Evolutionary conservation across 2,113 vertebrate species (phyloP), one percentile per base, ranked within the genome.

Genomic region (Eolophus roseicapilla): DNA sequence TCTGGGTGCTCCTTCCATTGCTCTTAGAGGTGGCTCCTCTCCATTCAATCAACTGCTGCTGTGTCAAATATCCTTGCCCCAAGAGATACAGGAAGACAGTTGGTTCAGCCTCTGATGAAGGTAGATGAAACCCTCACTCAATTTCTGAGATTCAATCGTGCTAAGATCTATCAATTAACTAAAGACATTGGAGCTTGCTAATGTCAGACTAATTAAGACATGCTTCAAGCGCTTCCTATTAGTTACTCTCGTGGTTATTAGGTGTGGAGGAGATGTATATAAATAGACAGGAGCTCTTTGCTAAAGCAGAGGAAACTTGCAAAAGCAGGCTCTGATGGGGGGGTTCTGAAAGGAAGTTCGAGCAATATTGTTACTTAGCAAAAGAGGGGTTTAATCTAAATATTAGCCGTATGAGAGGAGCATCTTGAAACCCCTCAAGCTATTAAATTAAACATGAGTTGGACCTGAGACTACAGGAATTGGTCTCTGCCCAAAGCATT

Each of bases 121-220:
- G 84, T 4, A 82, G 76, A 83, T 76, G 68, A 93, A 86, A 49
- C 37, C 31, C 59, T 92, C 91, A 13, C 68, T 87, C 85, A 28
- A 13, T 92, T 86, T 39, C 77, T 60, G 82, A 63, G 69, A 76
- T 39, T 49, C 77, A 73, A 2, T 77, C 6, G 1, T 53, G 82
- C 74, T 92, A 64, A 95, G 92, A 92, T 86, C 91, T 81, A 81
- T 92, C 95, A 95, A 93, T 95, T 96, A 95, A 69, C 91, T 81
- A 73, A 77, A 84, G 91, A 95, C 88, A 84, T 44, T 20, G 68
- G 85, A 86, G 85, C 78, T 75, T 73, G 64, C 85, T 96, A 93
- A 89, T 84, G 93, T 86, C 91, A 96, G 88, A 73, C 85, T 96
- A 95, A 96, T 96, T 95, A 92, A 92, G 91, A 81, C 43, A 86